These are phyloP conservation scores for Pavo muticus DNA, from an alignment of 2,113 vertebrate genomes.

Conservation along the genomic window DNA sequence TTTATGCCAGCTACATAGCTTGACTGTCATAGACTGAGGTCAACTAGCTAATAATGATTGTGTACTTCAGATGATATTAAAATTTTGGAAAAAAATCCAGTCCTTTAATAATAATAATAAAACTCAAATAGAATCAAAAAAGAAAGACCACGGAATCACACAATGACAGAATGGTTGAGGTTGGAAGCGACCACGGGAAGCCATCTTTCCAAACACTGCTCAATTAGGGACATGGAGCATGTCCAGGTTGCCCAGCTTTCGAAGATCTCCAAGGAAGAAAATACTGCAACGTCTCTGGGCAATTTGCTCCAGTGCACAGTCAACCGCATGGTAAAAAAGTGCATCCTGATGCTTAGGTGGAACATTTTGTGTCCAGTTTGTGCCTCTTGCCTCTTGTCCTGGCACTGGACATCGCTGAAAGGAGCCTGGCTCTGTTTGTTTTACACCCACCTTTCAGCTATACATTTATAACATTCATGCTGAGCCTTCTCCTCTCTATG, in stretches of 20 bases:
- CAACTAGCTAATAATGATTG: background rate
- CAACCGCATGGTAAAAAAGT: background rate
- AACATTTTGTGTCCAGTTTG: background rate
- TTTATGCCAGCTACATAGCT: background rate
- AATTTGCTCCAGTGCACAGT: background rate
- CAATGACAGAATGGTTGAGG: background rate
- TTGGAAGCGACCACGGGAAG: background rate
- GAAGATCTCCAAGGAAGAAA: background rate
- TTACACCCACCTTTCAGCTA: background rate
- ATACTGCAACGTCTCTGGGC: background rate
- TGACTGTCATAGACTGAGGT: background rate
- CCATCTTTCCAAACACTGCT: no score
- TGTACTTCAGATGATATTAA: background rate
- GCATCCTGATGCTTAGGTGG: background rate
- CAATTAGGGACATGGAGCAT: background rate
- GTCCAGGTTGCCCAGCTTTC: background rate
- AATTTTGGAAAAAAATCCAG: background rate
- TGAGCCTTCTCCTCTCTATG: background rate
- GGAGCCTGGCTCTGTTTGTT: background rate
- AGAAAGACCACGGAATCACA: background rate
- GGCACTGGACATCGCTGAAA: background rate
- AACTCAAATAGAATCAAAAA: background rate
- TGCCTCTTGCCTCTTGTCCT: background rate
- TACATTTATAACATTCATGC: background rate
- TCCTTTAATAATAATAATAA: background rate